Base-by-base conservation (phyloP, 2,888 invertebrate genomes). In the Petrolisthes cinctipes region DNA sequence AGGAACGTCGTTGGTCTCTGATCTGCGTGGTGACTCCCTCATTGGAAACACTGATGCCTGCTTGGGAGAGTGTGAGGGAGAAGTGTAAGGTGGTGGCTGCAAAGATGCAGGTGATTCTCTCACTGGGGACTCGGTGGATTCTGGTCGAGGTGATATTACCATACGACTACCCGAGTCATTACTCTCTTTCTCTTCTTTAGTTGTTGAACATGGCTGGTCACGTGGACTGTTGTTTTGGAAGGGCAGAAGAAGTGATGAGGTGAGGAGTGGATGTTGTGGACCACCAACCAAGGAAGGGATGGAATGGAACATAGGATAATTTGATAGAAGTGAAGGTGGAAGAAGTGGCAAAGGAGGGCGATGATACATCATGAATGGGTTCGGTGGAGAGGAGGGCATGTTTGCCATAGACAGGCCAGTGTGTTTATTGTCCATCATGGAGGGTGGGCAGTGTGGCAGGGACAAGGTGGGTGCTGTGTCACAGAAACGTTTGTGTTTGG, bases 401-500 rank as follows among this genome's bases (percentile, higher is more conserved):
- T 87, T 92, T 83, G 85, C 90, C 88, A 91, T 91, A 91, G 91
- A 89, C 92, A 92, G 85, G 91, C 92, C 88, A 92, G 92, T 92
- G 92, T 93, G 93, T 79, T 92, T 85, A 71, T 92, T 84, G 71
- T 91, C 90, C 54, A 92, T 91, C 54, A 93, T 92, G 4, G 92
- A 92, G 17, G 92, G 91, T 1, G 94, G 93, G 82, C 86, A 91
- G 53, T 76, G 91, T 61, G 89, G 91, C 86, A 88, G 91, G 86
- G 90, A 90, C 20, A 91, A 88, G 37, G 89, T 91, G 76, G 91
- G 92, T 23, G 93, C 93, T 4, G 97, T 96, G 93, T 98, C 98
- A 93, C 99, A 99, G 94, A 98, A 98, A 91, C 98, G 94, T 93
- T 98, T 98, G 93, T 99, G 99, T 92, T 99, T 99, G 91, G 97